A percentile compares a stretch with the other conserved stretches of the same genome.
These are phyloP conservation scores for Sarotherodon lohbergeri DNA, from an alignment of 2,113 vertebrate species.

Conservation along the genomic window DNA sequence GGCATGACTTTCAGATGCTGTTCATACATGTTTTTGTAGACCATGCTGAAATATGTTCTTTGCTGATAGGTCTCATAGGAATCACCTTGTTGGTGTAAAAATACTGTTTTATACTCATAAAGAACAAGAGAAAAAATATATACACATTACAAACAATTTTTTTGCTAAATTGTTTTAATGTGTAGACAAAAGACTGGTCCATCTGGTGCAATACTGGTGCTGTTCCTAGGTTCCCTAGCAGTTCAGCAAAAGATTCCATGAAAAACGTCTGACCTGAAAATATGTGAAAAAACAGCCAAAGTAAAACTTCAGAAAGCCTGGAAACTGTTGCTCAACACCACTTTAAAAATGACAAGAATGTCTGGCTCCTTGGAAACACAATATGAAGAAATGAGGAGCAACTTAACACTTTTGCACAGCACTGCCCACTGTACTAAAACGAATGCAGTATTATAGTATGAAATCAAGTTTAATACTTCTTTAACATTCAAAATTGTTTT, in stretches of 20 bases:
- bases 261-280: background rate
- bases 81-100: background rate
- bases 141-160: background rate
- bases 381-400: background rate
- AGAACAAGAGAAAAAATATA: background rate
- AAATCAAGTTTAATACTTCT: background rate
- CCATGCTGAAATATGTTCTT: background rate
- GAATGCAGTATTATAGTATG: background rate
- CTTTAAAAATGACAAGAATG: background rate
- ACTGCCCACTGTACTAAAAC: background rate
- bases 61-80: background rate
- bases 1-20: background rate
- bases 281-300: background rate
- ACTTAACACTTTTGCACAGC: background rate
- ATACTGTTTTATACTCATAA: background rate
- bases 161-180: background rate
- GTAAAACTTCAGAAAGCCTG: background rate
- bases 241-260: background rate
- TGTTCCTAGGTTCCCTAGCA: background rate
- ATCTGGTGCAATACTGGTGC: background rate
- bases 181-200: background rate
- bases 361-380: background rate
- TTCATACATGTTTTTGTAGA: background rate
- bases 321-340: background rate
- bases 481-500: background rate